phyloP scores from a whole-genome alignment of 2,113 vertebrate species.

The Gavialis gangeticus region DNA sequence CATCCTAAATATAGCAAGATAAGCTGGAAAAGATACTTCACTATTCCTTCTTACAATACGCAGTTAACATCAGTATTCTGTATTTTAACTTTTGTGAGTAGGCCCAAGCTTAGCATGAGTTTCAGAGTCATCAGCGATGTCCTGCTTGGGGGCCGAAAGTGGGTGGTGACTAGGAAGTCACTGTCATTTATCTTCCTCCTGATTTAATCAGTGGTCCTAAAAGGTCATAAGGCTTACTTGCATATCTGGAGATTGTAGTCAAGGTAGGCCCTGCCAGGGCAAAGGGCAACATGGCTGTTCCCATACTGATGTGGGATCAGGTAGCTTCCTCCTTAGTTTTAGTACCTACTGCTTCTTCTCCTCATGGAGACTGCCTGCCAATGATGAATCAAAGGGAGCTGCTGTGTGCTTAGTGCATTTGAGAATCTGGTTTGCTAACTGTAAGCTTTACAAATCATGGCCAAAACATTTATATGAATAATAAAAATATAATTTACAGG shows the following conservation, averaged over 20 bases:
- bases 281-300: not conserved
- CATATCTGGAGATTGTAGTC: not conserved
- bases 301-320: not conserved
- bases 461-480: too few relatives aligned
- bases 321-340: not conserved
- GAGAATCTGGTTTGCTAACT: not conserved
- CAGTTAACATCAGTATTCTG: too few relatives aligned
- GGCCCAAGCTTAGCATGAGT: too few relatives aligned
- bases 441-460: not conserved
- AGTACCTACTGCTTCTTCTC: not conserved
- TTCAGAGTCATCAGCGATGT: not conserved
- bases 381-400: not conserved
- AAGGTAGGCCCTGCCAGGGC: not conserved
- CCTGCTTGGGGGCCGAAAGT: not conserved
- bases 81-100: too few relatives aligned
- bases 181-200: not conserved
- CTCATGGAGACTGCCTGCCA: not conserved
- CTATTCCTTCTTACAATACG: too few relatives aligned
- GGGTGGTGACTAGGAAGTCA: not conserved
- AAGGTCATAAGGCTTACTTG: not conserved
- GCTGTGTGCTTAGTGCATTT: not conserved
- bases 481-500: too few relatives aligned
- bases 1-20: too few relatives aligned
- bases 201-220: not conserved
- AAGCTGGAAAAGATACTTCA: too few relatives aligned